Percentiles rank a stretch among this genome's conserved stretches.
phyloP scores from a whole-genome alignment of 2,797 vertebrate species.

The Coreius guichenoti region DNA sequence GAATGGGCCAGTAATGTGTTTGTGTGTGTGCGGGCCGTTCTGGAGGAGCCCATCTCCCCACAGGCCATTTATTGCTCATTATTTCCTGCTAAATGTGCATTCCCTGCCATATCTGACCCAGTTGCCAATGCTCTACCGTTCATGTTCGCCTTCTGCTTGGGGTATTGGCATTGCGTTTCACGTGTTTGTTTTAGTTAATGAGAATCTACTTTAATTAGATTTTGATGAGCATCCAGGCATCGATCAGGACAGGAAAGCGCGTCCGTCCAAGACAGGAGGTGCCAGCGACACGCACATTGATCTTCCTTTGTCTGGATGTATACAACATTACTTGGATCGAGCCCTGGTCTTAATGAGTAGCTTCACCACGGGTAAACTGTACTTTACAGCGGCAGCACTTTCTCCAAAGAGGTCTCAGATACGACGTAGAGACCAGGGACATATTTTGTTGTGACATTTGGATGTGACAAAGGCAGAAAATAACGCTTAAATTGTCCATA shows the following conservation, averaged over 20 bases:
- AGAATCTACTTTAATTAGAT: constrained; percentile 67
- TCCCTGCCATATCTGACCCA: constrained; percentile 49
- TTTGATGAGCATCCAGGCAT: constrained; percentile 68
- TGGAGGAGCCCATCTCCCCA: constrained; percentile 24
- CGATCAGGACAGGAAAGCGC: constrained; percentile 52
- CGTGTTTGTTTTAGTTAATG: constrained; percentile 69
- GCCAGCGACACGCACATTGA: constrained; percentile 56
- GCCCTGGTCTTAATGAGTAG: constrained; percentile 5
- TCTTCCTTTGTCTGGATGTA: constrained; percentile 44
- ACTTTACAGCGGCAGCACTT: not conserved
- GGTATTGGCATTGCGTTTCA: constrained; percentile 59
- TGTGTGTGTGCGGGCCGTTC: constrained; percentile 5
- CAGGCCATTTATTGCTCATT: constrained; percentile 54
- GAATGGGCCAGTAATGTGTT: not conserved
- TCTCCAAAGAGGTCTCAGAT: not conserved
- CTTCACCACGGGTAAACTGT: not conserved
- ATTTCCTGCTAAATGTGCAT: constrained; percentile 52
- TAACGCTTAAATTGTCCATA: constrained; percentile 22
- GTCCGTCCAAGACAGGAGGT: constrained; percentile 42
- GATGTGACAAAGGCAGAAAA: constrained; percentile 12
- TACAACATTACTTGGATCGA: constrained; percentile 10
- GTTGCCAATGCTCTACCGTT: constrained; percentile 19
- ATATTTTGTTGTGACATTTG: constrained; percentile 27
- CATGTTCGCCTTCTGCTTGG: constrained; percentile 29
- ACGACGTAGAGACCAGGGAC: not conserved